Evolutionary conservation across 2,797 vertebrate genomes (phyloP).

Genomic region (Melanotaenia boesemani): DNA sequence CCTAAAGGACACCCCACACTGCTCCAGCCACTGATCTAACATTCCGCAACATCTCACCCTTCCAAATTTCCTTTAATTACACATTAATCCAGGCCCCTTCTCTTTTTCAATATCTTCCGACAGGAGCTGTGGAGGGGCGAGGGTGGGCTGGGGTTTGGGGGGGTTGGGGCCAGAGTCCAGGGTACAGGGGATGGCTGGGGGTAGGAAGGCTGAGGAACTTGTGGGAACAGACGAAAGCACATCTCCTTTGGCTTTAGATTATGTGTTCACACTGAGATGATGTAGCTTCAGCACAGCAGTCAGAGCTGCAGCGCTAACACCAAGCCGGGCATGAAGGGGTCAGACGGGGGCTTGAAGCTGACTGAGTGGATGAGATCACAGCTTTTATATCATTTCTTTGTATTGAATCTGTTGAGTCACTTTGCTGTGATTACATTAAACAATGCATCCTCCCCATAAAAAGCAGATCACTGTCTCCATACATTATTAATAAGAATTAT

Average conservation of each 20-base stretch:
- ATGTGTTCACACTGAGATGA: constrained; percentile 75
- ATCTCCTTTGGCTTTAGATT: constrained; percentile 78
- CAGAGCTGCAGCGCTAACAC: constrained; percentile 37
- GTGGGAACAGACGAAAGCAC: constrained; percentile 85
- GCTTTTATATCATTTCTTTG: constrained; percentile 2
- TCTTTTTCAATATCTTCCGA: constrained; percentile 97
- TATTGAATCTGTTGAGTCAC: not conserved
- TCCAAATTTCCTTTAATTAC: constrained; percentile 99
- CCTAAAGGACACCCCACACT: constrained; percentile 99
- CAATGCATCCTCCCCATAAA: not conserved
- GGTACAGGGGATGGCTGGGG: constrained; percentile 76
- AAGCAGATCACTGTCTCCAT: not conserved
- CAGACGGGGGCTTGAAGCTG: constrained; percentile 17
- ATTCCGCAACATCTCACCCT: constrained; percentile 99
- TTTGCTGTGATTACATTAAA: constrained; percentile 14
- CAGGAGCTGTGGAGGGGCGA: constrained; percentile 82
- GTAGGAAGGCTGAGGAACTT: constrained; percentile 83
- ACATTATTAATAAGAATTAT: not conserved
- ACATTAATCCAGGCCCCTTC: constrained; percentile 97
- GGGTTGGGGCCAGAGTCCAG: constrained; percentile 74
- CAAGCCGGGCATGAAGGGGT: constrained; percentile 40
- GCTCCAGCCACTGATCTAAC: constrained; percentile 99
- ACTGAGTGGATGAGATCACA: constrained; percentile 35
- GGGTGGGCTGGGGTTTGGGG: constrained; percentile 63
- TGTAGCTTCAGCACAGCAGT: constrained; percentile 56